Conservation (phyloP, 2,888 invertebrate genomes). For the Oscheius sp. region DNA sequence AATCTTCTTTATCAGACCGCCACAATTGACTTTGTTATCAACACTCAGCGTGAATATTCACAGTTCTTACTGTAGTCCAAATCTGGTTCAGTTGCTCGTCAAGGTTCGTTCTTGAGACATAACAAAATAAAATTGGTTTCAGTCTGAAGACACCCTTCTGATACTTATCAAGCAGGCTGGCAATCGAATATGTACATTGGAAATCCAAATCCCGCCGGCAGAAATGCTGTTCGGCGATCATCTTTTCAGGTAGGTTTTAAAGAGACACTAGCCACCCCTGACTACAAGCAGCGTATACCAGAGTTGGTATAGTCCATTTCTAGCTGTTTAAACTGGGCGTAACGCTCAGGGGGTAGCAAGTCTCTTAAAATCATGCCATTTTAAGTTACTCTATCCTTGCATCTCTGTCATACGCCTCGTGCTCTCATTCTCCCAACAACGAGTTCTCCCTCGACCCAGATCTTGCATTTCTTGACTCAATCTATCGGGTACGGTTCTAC, state of each 20-base stretch:
- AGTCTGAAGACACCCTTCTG: conserved; percentile 47
- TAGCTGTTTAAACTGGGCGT: too few relatives aligned
- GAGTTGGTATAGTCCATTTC: too few relatives aligned
- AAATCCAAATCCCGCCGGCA: conserved; percentile 62
- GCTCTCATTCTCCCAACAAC: conserved; percentile 55
- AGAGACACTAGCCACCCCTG: too few relatives aligned
- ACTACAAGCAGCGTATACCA: too few relatives aligned
- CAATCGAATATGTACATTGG: conserved; percentile 66
- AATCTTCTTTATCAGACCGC: conserved; percentile 61
- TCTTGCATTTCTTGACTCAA: conserved; percentile 55
- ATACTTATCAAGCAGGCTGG: conserved; percentile 51
- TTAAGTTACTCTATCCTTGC: conserved; percentile 63
- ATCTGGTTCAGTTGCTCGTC: conserved; percentile 60
- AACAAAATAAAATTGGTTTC: conserved; percentile 16
- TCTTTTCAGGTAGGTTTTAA: conserved; percentile 46
- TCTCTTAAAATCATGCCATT: background rate
- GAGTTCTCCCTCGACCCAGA: conserved; percentile 52
- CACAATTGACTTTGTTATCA: conserved; percentile 56
- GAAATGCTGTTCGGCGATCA: conserved; percentile 58
- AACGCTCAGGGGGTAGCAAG: too few relatives aligned
- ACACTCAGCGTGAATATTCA: conserved; percentile 47
- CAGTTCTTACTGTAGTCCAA: conserved; percentile 60
- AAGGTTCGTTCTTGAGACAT: conserved; percentile 35
- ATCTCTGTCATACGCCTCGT: conserved; percentile 62
- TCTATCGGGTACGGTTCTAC: conserved; percentile 38